A percentile compares a stretch with the other conserved stretches of the same genome.
Conservation (phyloP, 2,888 invertebrate genomes). For the Synanthedon vespiformis region DNA sequence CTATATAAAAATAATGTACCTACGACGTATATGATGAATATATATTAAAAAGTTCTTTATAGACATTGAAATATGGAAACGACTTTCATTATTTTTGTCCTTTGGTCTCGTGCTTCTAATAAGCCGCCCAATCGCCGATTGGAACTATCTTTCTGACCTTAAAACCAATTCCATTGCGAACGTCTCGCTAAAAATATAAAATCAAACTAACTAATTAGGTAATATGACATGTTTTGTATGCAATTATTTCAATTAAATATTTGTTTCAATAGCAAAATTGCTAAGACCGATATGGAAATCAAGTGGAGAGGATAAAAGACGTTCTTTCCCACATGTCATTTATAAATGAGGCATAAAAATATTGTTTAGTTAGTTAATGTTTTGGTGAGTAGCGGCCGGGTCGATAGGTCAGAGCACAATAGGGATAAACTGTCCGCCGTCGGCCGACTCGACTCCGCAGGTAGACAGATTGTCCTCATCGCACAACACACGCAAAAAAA, state of each 20-base stretch:
- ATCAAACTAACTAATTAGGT: too few relatives aligned
- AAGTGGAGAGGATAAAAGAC: too few relatives aligned
- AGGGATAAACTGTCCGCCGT: slow-evolving; percentile 10
- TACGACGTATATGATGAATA: slow-evolving; percentile 63
- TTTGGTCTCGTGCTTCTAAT: slow-evolving; percentile 1
- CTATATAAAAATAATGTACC: slow-evolving; percentile 67
- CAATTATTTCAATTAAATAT: too few relatives aligned
- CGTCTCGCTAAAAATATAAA: too few relatives aligned
- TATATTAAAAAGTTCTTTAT: slow-evolving; percentile 66
- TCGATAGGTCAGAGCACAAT: slow-evolving; percentile 29
- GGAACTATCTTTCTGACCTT: too few relatives aligned
- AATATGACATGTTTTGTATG: too few relatives aligned
- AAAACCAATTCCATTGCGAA: too few relatives aligned
- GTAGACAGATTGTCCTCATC: slow-evolving; percentile 8
- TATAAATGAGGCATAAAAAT: too few relatives aligned
- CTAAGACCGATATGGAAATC: too few relatives aligned
- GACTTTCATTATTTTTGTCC: slow-evolving; percentile 56
- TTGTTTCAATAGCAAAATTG: too few relatives aligned
- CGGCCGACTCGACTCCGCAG: slow-evolving; percentile 6
- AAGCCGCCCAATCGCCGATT: too few relatives aligned
- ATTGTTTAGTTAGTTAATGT: slow-evolving; percentile 23
- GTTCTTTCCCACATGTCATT: too few relatives aligned
- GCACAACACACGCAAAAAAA: slow-evolving; percentile 7
- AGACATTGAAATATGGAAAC: slow-evolving; percentile 60
- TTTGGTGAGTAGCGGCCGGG: slow-evolving; percentile 52